Evolutionary conservation across 2,888 invertebrate species (phyloP).

Genomic region (Ditula angustiorana): DNA sequence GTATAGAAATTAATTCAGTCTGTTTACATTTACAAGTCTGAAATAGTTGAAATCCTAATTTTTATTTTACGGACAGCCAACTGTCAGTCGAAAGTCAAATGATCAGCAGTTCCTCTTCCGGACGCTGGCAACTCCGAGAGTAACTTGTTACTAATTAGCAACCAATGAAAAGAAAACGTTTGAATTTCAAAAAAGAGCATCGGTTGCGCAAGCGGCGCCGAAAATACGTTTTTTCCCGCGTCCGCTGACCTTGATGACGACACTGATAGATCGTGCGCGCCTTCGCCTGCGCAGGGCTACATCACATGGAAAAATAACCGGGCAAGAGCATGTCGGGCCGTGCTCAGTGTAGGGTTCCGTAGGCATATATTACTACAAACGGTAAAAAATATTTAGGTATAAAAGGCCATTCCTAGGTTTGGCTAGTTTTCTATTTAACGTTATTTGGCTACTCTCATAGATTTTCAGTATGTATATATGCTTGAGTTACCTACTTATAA

Average conservation of each 20-base stretch:
- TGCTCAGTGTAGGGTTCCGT: too few relatives aligned
- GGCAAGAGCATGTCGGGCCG: too few relatives aligned
- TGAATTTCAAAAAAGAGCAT: constrained; percentile 49
- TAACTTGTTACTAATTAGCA: constrained; percentile 61
- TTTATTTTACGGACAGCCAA: constrained; percentile 9
- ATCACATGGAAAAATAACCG: constrained; percentile 30
- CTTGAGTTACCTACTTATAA: too few relatives aligned
- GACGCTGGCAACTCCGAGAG: constrained; percentile 48
- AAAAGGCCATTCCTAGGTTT: too few relatives aligned
- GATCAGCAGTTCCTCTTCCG: constrained; percentile 23
- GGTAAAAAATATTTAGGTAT: too few relatives aligned
- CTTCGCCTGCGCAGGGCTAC: constrained; percentile 3
- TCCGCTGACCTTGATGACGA: constrained; percentile 73
- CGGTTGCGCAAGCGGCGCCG: constrained; percentile 62
- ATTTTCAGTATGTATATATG: too few relatives aligned
- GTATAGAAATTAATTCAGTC: too few relatives aligned
- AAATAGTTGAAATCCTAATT: background rate
- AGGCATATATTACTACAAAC: too few relatives aligned
- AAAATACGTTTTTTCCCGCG: constrained; percentile 60
- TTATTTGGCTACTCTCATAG: too few relatives aligned
- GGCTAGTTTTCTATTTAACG: too few relatives aligned
- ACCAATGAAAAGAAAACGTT: constrained; percentile 44
- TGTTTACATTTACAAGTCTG: background rate
- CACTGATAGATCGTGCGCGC: constrained; percentile 65
- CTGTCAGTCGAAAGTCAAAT: constrained; percentile 17